Conservation (phyloP, 2,888 invertebrate genomes). For the Agrochola macilenta region DNA sequence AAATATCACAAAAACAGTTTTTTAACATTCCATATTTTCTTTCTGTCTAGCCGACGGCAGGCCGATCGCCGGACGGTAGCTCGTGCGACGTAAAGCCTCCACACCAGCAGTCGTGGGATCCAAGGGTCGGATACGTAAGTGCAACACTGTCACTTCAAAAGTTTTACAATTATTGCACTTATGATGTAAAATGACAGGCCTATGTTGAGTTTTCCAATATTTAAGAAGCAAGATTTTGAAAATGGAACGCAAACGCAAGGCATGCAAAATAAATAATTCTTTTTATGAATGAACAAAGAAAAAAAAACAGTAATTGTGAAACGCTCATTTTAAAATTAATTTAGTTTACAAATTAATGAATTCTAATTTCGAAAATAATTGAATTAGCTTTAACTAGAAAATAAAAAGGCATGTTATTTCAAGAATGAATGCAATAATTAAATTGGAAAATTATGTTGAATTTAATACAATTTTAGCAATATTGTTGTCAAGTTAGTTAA, state of each 20-base stretch:
- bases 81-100: constrained; percentile 88
- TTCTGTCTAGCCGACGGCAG: constrained; percentile 84
- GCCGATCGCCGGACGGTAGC: constrained; percentile 86
- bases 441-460: not conserved
- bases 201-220: constrained; percentile 15
- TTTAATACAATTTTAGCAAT: constrained; percentile 5
- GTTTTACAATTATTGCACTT: constrained; percentile 60
- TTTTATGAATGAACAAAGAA: not conserved
- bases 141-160: not conserved
- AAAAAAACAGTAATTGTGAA: constrained; percentile 44
- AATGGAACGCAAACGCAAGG: not conserved
- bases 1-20: not conserved
- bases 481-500: constrained; percentile 35
- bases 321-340: constrained; percentile 25
- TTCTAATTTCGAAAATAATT: constrained; percentile 32
- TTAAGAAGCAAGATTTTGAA: not conserved
- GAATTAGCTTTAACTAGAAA: constrained; percentile 17
- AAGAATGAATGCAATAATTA: constrained; percentile 12
- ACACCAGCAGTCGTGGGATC: constrained; percentile 89
- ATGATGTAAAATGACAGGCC: not conserved
- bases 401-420: not conserved
- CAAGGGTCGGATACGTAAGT: constrained; percentile 89
- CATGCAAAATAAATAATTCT: not conserved
- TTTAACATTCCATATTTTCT: not conserved
- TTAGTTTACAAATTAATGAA: not conserved